Evolutionary conservation across 2,797 vertebrate species (phyloP).

Genomic region (Tamandua tetradactyla): DNA sequence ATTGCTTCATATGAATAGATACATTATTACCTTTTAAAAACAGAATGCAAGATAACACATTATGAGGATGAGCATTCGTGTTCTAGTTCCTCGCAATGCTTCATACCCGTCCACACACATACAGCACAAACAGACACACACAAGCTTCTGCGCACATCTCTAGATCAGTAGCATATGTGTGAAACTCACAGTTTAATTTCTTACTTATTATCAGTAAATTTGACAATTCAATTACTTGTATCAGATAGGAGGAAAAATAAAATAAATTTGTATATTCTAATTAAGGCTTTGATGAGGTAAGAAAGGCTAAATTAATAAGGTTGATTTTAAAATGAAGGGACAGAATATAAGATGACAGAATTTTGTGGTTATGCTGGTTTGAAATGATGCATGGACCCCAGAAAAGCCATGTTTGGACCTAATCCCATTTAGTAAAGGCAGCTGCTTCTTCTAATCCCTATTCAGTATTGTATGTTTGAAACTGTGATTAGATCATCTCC

Average conservation of each 20-base stretch:
- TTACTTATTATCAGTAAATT: neutral
- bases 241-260: neutral
- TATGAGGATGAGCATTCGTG: neutral
- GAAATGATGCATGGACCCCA: no score
- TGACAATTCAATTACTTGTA: neutral
- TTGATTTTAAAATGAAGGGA: neutral
- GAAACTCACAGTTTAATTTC: neutral
- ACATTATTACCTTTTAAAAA: neutral
- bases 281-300: neutral
- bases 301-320: neutral
- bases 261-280: neutral
- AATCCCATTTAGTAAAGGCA: no score
- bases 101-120: neutral
- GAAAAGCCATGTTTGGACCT: no score
- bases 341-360: neutral
- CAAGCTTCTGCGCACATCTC: neutral
- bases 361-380: neutral
- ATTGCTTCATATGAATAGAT: neutral
- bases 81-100: neutral
- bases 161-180: neutral
- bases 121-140: neutral
- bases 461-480: no score
- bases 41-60: accelerated
- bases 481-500: no score
- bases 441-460: no score